Evolutionary conservation across 1,140 invertebrate genomes (phyloP), one percentile per base, ranked within the genome.

Genomic region (Fopius arisanus): DNA sequence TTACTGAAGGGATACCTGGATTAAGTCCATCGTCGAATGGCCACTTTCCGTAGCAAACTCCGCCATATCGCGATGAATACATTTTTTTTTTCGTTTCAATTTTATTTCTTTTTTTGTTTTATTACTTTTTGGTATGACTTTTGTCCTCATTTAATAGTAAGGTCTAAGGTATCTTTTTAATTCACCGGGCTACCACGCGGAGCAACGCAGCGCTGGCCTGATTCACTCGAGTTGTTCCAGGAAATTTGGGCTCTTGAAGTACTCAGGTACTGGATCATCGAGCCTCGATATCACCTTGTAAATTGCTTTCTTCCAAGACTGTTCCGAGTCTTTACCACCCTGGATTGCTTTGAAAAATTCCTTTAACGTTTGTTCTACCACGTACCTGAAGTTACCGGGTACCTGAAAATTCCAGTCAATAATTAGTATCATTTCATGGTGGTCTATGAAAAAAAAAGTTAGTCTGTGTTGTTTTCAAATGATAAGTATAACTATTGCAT

Each of bases 261-360:
- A 99, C 86, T 99, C 98, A 72, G 98, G 98, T 77, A 99, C 96
- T 43, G 94, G 93, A 88, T 99, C 98, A 89, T 99, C 98, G 89
- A 99, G 91, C 85, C 98, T 93, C 77, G 97, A 98, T 85, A 99
- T 99, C 79, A 99, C 94, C 90, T 99, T 99, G 92, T 99, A 99
- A 88, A 99, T 99, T 78, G 96, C 94, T 88, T 99, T 99, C 91
- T 99, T 99, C 98, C 98, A 99, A 75, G 97, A 99, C 84, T 98
- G 98, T 88, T 99, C 98, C 26, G 93, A 88, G 89, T 99, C 98
- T 88, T 98, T 98, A 74, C 96, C 96, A 81, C 94, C 92, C 86
- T 97, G 94, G 81, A 99, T 96, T 73, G 98, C 96, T 87, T 96
- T 96, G 93, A 97, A 99, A 91, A 99, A 99, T 89, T 99, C 98